These are phyloP conservation scores for Trichopria drosophilae DNA, from an alignment of 2,888 invertebrate genomes.

Conservation along the genomic window DNA sequence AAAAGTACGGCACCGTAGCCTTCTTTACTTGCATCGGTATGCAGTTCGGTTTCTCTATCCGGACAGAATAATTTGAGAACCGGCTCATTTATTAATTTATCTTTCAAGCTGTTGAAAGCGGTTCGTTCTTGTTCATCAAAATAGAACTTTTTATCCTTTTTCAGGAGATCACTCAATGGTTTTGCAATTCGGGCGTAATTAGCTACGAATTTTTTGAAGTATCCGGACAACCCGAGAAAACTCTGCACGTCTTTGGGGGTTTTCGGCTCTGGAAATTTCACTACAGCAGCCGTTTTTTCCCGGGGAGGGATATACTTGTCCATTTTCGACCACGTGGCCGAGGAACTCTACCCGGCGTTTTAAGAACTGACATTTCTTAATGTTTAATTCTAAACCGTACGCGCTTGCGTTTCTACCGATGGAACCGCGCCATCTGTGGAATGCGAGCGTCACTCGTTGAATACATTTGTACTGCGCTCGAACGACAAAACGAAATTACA, in stretches of 20 bases:
- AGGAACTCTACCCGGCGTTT: conserved; percentile 15
- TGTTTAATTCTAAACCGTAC: conserved; percentile 11
- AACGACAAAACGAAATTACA: too few relatives aligned
- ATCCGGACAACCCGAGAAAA: conserved; percentile 19
- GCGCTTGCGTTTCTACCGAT: too few relatives aligned
- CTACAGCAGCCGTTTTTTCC: conserved; percentile 16
- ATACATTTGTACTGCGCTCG: too few relatives aligned
- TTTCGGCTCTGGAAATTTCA: conserved; percentile 12
- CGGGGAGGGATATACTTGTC: conserved; percentile 17
- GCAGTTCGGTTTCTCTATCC: conserved; percentile 8
- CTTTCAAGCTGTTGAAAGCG: conserved; percentile 6
- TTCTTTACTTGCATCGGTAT: conserved; percentile 15
- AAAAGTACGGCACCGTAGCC: conserved; percentile 21
- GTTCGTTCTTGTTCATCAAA: conserved; percentile 6
- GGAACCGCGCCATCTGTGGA: too few relatives aligned
- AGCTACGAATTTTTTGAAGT: conserved; percentile 25
- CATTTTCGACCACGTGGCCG: conserved; percentile 16
- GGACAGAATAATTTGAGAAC: conserved; percentile 4
- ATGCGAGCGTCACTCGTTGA: too few relatives aligned
- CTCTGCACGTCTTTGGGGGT: conserved; percentile 18
- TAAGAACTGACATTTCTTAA: conserved; percentile 23
- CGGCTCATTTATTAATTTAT: neutral
- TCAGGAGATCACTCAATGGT: conserved; percentile 18
- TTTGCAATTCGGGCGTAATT: conserved; percentile 10
- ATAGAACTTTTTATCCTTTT: conserved; percentile 3